Percentiles rank a stretch among this genome's conserved stretches.
Conservation (phyloP, 2,888 invertebrate species). For the Caradrina clavipalpis region DNA sequence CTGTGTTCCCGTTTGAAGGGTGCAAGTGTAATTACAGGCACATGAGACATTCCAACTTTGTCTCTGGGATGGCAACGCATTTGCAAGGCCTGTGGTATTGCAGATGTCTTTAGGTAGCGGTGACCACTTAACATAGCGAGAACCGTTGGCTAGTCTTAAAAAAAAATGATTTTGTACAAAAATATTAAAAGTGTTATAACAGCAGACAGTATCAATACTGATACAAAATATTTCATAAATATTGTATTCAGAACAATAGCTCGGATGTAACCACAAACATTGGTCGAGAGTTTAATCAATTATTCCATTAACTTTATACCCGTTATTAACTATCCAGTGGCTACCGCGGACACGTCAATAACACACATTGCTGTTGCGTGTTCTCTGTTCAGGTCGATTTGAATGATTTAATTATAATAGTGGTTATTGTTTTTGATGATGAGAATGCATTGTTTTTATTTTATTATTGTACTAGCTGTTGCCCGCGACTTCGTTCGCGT, state of each 20-base stretch:
- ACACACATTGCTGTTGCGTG: constrained; percentile 5
- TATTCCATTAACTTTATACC: constrained; percentile 48
- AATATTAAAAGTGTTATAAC: background rate
- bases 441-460: too few species aligned
- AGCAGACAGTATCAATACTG: background rate
- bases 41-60: too few species aligned
- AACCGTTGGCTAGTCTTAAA: too few species aligned
- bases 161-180: too few species aligned
- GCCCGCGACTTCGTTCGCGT: too few species aligned
- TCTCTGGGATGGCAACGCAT: too few species aligned
- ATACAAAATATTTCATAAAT: background rate
- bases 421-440: background rate
- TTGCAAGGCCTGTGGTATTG: too few species aligned
- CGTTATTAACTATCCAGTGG: constrained; percentile 8
- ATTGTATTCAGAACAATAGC: constrained; percentile 10
- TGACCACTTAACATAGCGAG: too few species aligned
- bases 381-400: background rate
- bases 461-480: too few species aligned
- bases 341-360: constrained; percentile 6
- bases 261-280: background rate
- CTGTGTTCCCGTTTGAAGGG: too few species aligned
- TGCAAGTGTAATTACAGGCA: too few species aligned
- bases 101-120: too few species aligned
- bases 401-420: background rate
- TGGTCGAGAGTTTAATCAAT: constrained; percentile 29